Evolutionary conservation across 2,888 invertebrate genomes (phyloP).

Genomic region (Lepidochrysops patricia): DNA sequence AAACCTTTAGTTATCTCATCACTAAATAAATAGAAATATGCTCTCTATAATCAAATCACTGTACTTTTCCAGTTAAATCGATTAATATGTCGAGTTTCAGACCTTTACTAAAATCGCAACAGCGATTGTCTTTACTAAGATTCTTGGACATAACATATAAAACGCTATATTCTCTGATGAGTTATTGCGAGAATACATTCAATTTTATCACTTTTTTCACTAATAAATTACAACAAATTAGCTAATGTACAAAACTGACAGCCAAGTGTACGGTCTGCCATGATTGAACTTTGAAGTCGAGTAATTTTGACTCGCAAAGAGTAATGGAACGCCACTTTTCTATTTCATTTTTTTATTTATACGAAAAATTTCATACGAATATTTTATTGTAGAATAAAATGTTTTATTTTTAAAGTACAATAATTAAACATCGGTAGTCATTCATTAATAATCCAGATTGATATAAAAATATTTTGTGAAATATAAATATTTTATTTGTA

Average conservation of each 20-base stretch:
- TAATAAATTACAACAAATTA: constrained; percentile 13
- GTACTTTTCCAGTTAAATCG: constrained; percentile 57
- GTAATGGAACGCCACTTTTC: not conserved
- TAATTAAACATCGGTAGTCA: too few relatives aligned
- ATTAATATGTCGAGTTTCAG: constrained; percentile 38
- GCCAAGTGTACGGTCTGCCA: constrained; percentile 10
- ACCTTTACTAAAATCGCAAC: not conserved
- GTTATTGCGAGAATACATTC: not conserved
- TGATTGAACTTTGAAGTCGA: constrained; percentile 12
- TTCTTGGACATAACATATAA: not conserved
- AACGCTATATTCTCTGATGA: not conserved
- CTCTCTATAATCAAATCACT: constrained; percentile 47
- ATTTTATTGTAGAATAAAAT: too few relatives aligned
- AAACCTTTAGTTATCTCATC: constrained; percentile 59
- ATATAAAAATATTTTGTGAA: not conserved
- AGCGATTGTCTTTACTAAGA: not conserved
- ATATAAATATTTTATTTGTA: not conserved
- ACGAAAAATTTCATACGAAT: too few relatives aligned
- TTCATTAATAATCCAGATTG: too few relatives aligned
- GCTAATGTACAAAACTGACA: constrained; percentile 12
- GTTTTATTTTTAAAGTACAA: too few relatives aligned
- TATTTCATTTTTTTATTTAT: too few relatives aligned
- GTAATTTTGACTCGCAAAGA: not conserved
- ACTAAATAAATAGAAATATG: constrained; percentile 57
- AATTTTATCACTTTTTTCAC: not conserved